Evolutionary conservation across 1,140 invertebrate genomes (phyloP), one percentile per base, ranked within the genome.

Genomic region (Druon quercuslanigerum): DNA sequence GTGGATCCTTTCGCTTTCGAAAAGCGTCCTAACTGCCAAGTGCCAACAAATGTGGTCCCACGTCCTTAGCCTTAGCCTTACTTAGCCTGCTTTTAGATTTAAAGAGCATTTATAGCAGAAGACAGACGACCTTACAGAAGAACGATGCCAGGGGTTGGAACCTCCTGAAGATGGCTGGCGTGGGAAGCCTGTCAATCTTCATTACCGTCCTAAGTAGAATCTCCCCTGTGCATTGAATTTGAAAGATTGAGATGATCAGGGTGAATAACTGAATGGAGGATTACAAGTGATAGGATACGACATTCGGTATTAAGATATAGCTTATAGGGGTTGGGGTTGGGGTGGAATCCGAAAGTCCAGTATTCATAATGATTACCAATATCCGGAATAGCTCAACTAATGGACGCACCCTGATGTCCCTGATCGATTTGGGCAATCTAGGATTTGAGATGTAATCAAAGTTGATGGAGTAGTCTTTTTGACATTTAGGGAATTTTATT

Each of bases 131-230:
- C 16, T 56, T 9, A 25, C 3, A 57, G 12, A 57, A 25, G 25
- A 57, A 57, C 0, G 19, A 25, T 57, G 11, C 19, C 5, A 57
- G 19, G 19, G 56, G 19, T 57, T 57, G 19, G 11, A 20, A 17
- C 17, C 17, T 56, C 16, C 17, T 7, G 17, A 57, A 57, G 17
- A 57, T 57, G 19, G 56, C 56, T 57, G 19, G 56, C 56, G 56
- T 57, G 56, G 19, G 56, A 57, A 57, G 19, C 7, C 56, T 57
- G 56, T 57, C 19, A 57, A 57, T 57, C 56, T 57, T 57, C 19
- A 57, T 57, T 57, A 57, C 13, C 56, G 19, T 57, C 56, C 25
- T 8, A 20, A 57, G 7, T 57, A 13, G 20, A 57, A 19, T 57
- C 56, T 14, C 56, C 56, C 13, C 56, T 57, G 8, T 20, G 19